Base-by-base conservation (phyloP, 2,797 vertebrate species). In the Anguilla obscura region DNA sequence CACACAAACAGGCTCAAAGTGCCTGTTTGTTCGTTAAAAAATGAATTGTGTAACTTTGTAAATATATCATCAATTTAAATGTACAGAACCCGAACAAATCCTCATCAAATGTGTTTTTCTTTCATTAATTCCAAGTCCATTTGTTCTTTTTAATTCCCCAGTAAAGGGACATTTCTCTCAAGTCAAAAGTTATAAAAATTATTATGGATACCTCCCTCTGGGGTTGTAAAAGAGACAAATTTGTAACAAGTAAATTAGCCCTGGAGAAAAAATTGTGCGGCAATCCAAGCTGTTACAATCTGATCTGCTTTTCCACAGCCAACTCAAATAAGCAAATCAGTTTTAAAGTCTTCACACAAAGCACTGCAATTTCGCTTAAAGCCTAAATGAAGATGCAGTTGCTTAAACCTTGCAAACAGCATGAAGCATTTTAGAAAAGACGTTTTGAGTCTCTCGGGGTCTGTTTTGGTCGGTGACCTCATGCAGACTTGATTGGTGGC, bases 401-500 rank as follows among this genome's bases (percentile, higher is more conserved):
- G 8, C 8, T 30, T 71, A 30, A 9, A 71, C 3, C 24, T 14
- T 6, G 6, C 12, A 76, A 76, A 76, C 74, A 76, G 74, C 33
- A 76, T 2, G 9, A 18, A 2, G 12, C 74, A 36, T 76, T 76
- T 76, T 40, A 76, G 33, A 76, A 76, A 33, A 76, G 33, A 40
- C 45, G 16, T 86, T 74, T 12, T 7, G 36, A 9, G 48, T 86
- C 4, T 56, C 85, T 86, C 85, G 24, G 24, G 86, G 24, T 58
- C 76, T 84, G 82, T 52, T 85, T 54, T 56, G 45, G 76, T 52
- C 60, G 71, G 76, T 71, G 84, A 86, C 24, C 58, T 87, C 85
- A 60, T n/a, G 45, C 79, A 71, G 56, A 87, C 87, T 66, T 85
- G 63, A 71, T 24, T 79, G 54, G 54, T 85, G 88, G 80, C 85